Evolutionary conservation across 2,113 vertebrate genomes (phyloP), one percentile per base, ranked within the genome.

Genomic region (Lamprotornis superbus): DNA sequence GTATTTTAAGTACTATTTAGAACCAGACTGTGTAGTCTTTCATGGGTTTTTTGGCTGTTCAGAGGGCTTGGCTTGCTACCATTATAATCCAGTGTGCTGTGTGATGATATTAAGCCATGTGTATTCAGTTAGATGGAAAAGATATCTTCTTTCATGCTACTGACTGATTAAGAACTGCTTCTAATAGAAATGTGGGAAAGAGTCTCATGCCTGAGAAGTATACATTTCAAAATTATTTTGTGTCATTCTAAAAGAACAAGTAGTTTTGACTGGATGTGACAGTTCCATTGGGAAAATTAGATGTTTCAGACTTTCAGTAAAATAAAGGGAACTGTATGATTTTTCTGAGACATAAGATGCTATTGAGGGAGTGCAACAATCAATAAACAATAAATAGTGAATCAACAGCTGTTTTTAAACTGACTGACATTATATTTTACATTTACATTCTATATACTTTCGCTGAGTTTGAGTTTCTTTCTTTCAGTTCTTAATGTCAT

Each of bases 361-460:
- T 60, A 20, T 25, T 9, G 3, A 56, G 22, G 16, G 12, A 49
- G 3, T 53, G 18, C 11, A 76, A 9, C 17, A 55, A 76, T n/a
- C n/a, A 56, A 4, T 39, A 52, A 78, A 53, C n/a, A 56, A 3
- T 35, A 52, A 78, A 53, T 3, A 46, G 17, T 0, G 0, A 79
- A n/a, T 65, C 6, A 60, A 74, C 25, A 82, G 3, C 10, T 70
- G 27, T 57, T 96, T 46, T 83, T 35, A 65, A 85, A 78, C 11
- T 74, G 18, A 22, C 9, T 47, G 17, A 25, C 9, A 39, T 50
- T 15, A 3, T 57, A 30, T 60, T 73, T 56, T 67, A 11, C 5
- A 18, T 82, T 57, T 49, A 28, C 4, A 11, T 49, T 44, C 10
- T 30, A 47, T 20, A 39, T 42, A 47, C 16, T 57, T 65, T 13